A percentile compares a stretch with the other conserved stretches of the same genome.
Conservation (phyloP, 2,888 invertebrate species). For the Parnassius glacialis region DNA sequence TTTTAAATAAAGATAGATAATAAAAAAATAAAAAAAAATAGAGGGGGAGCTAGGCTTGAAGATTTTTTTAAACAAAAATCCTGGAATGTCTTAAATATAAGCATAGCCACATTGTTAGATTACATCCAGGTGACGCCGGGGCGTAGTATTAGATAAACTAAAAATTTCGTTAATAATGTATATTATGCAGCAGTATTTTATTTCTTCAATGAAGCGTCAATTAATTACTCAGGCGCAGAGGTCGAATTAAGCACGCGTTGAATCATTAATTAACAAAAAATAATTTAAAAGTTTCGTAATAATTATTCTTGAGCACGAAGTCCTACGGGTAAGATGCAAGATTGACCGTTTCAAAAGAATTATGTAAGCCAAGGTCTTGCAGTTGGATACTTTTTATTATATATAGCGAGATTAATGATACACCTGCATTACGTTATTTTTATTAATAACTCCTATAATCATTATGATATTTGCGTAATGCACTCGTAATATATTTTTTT, state of each 20-base stretch:
- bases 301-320: slow-evolving; percentile 31
- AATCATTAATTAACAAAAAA: slow-evolving; percentile 30
- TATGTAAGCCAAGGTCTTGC: slow-evolving; percentile 35
- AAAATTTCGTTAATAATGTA: neutral
- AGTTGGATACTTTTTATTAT: slow-evolving; percentile 36
- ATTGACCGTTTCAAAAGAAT: slow-evolving; percentile 22
- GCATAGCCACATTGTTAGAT: too few relatives aligned
- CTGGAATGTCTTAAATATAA: too few relatives aligned
- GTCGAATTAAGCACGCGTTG: slow-evolving; percentile 19
- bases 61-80: too few relatives aligned
- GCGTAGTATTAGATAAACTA: too few relatives aligned
- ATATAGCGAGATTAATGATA: slow-evolving; percentile 42
- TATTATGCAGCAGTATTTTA: neutral
- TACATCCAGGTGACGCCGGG: too few relatives aligned
- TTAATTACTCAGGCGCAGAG: slow-evolving; percentile 11
- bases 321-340: slow-evolving; percentile 7
- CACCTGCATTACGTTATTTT: neutral
- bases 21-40: too few relatives aligned
- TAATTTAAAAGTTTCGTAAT: slow-evolving; percentile 30
- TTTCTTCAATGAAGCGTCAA: slow-evolving; percentile 4
- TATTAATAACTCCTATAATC: too few relatives aligned
- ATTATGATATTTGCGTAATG: too few relatives aligned
- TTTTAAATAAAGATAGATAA: too few relatives aligned
- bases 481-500: too few relatives aligned
- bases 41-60: too few relatives aligned